Base-by-base conservation (phyloP, 2,113 vertebrate species). In the Dissostichus mawsoni region DNA sequence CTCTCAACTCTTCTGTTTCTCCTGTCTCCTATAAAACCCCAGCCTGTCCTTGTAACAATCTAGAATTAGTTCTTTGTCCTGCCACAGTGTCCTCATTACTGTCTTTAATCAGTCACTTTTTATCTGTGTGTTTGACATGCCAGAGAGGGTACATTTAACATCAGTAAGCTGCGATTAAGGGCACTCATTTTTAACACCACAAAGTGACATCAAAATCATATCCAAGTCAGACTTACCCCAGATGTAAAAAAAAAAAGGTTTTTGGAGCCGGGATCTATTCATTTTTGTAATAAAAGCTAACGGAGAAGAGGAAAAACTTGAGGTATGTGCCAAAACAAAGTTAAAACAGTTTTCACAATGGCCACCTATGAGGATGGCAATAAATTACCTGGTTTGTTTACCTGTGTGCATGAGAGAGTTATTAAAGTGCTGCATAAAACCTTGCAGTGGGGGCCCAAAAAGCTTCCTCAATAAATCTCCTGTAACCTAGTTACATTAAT, bases 401-500 rank as follows among this genome's bases (percentile, higher is more conserved):
- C 94, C 92, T 92, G 84, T 92, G 93, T 25, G 94, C 91, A 92
- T 92, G 87, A 66, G 92, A 92, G 91, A 93, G 90, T 93, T 93
- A 94, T 94, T 95, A 94, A 95, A 94, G 91, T 92, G 87, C 90
- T 77, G 84, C 89, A 88, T 86, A 87, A 92, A 85, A 89, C 80
- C 90, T 86, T 72, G 83, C 89, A 89, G 88, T 84, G 89, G 85
- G 89, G 84, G 91, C 91, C 78, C 89, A 92, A 92, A 94, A 93
- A 92, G 87, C 89, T 83, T 84, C 83, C 90, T 85, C 93, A 93
- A 95, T 94, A 95, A 94, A 95, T 96, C 94, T 94, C 90, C 83
- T 89, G 89, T 93, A 95, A 95, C 94, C 94, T 87, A 95, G 87
- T 95, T 96, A 89, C 92, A 95, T 94, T 94, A 93, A 95, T 95